Conservation (phyloP, 2,888 invertebrate species). For the Panzeria rudis region DNA sequence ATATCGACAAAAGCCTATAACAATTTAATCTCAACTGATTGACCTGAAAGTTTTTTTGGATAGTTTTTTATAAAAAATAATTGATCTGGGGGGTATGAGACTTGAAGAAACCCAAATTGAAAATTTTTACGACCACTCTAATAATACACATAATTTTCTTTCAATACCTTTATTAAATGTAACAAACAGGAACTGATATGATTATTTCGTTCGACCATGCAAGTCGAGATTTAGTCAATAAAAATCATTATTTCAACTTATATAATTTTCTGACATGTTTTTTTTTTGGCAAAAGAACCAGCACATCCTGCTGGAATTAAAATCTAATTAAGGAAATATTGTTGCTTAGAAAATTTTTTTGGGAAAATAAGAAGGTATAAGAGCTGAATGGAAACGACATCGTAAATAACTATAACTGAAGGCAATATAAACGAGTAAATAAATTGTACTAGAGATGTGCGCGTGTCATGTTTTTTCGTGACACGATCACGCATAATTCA, state of each 20-base stretch:
- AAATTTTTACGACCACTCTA: too few relatives aligned
- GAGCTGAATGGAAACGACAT: too few relatives aligned
- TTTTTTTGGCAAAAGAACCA: background rate
- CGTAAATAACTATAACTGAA: background rate
- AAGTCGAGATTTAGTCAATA: background rate
- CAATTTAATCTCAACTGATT: too few relatives aligned
- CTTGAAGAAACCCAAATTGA: too few relatives aligned
- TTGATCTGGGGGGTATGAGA: too few relatives aligned
- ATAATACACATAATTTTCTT: too few relatives aligned
- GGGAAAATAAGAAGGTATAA: background rate
- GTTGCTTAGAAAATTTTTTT: background rate
- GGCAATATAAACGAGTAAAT: background rate
- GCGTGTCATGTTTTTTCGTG: too few relatives aligned
- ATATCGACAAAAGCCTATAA: too few relatives aligned
- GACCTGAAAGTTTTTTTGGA: too few relatives aligned
- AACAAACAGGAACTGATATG: background rate
- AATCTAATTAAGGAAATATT: background rate
- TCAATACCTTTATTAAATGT: too few relatives aligned
- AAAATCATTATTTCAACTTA: background rate
- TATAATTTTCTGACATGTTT: background rate
- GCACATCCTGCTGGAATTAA: background rate
- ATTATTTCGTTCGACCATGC: background rate
- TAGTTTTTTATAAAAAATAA: too few relatives aligned
- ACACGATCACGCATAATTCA: too few relatives aligned
- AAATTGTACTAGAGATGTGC: constrained; percentile 22